Percentiles rank a stretch among this genome's conserved stretches.
Conservation (phyloP, 1,140 invertebrate genomes). For the Amphibalanus amphitrite region DNA sequence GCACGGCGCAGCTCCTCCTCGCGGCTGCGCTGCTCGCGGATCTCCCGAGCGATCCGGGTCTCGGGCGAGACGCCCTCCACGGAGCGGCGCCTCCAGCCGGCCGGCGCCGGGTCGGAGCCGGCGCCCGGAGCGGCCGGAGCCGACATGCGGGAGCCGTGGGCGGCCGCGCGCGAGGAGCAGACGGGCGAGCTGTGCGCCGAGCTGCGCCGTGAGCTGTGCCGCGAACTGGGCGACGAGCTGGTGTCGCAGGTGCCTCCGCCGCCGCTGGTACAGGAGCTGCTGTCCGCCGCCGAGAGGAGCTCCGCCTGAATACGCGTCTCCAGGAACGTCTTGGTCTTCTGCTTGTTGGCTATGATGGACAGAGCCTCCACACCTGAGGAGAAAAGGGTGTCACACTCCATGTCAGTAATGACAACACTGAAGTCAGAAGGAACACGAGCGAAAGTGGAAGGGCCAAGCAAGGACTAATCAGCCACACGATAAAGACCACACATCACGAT, state of each 20-base stretch:
- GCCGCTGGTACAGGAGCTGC: neutral
- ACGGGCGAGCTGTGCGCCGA: too few species aligned
- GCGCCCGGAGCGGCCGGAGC: constrained; percentile 80
- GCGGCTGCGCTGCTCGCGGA: constrained; percentile 28
- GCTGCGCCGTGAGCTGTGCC: neutral
- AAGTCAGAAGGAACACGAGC: too few species aligned
- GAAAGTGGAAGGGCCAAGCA: too few species aligned
- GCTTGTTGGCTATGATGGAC: neutral
- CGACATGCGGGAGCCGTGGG: constrained; percentile 48
- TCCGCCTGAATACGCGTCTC: neutral
- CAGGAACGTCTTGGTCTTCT: neutral
- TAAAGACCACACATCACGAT: too few species aligned
- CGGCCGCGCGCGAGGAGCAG: too few species aligned
- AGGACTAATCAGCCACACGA: too few species aligned
- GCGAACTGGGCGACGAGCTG: too few species aligned
- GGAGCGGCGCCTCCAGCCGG: constrained; percentile 79
- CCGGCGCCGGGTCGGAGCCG: constrained; percentile 68
- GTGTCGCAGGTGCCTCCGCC: too few species aligned
- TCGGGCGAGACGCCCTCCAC: constrained; percentile 39
- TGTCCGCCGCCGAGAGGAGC: neutral
- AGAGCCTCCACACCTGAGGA: neutral
- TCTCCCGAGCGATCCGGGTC: constrained; percentile 30
- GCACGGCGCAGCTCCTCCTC: constrained; percentile 29
- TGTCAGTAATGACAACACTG: too few species aligned
- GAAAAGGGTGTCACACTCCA: neutral